A percentile compares a stretch with the other conserved stretches of the same genome.
Conservation (phyloP, 64 coral and sea anemone genomes). For the Catalaphyllia jardinei region DNA sequence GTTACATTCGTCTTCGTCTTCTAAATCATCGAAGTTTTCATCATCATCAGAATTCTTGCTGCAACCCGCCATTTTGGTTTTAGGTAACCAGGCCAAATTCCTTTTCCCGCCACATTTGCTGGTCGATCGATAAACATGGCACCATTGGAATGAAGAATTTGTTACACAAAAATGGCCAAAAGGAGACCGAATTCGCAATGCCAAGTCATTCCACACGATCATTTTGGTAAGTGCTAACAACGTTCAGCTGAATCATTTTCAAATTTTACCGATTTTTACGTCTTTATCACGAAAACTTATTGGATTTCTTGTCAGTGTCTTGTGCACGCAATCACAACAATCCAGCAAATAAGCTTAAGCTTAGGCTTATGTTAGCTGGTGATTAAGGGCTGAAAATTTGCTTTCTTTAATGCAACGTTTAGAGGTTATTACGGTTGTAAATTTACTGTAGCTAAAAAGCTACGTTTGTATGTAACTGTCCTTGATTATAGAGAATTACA, state of each 20-base stretch:
- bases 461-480: no score
- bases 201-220: conserved; percentile 15
- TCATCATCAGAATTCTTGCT: background rate
- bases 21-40: conserved; percentile 11
- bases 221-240: conserved; percentile 1
- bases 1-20: conserved; percentile 20
- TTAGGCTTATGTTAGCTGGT: background rate
- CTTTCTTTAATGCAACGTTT: no score
- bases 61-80: conserved; percentile 62
- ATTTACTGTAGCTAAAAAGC: no score
- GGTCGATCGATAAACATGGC: background rate
- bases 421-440: no score
- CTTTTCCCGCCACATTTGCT: conserved; percentile 4
- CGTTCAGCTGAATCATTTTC: background rate
- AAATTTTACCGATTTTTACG: background rate
- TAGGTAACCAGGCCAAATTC: conserved; percentile 30
- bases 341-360: background rate
- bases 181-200: no score
- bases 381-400: no score
- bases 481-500: no score
- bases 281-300: no score
- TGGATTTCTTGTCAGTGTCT: no score
- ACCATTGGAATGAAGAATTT: background rate
- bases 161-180: background rate
- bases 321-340: no score